Conservation (phyloP, 2,113 vertebrate species). For the Macquaria ambigua region DNA sequence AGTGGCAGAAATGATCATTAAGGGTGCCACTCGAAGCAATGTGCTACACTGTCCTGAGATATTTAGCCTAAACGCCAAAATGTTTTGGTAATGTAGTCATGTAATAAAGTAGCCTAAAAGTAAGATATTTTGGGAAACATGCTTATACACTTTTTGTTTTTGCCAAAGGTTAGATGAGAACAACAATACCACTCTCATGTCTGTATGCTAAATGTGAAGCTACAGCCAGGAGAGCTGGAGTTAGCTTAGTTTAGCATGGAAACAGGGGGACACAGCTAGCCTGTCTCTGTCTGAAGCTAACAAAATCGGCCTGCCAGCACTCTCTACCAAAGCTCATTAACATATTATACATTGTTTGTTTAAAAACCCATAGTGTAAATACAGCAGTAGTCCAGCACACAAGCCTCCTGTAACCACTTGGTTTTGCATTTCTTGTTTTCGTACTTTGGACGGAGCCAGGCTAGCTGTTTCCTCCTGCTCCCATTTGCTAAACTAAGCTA, state of each 20-base stretch:
- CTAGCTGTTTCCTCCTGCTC: background rate
- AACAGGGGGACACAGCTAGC: background rate
- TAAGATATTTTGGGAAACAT: background rate
- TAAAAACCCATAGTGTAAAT: background rate
- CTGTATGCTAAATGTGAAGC: no score
- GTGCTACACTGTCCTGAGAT: background rate
- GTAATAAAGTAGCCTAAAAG: background rate
- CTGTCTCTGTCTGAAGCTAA: background rate
- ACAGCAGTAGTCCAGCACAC: no score
- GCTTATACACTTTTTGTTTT: background rate
- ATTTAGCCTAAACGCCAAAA: background rate
- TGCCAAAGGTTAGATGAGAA: background rate
- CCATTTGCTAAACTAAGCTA: background rate
- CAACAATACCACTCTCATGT: background rate
- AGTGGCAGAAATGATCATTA: background rate
- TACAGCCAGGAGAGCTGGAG: background rate
- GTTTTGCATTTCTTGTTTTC: background rate
- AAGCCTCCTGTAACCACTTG: no score
- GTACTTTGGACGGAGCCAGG: background rate
- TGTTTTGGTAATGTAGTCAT: background rate
- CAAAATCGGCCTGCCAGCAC: background rate
- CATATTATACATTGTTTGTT: no score
- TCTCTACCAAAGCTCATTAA: background rate
- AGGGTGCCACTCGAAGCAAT: background rate
- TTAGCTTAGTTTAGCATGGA: background rate